phyloP scores from a whole-genome alignment of 2,797 vertebrate species.

The Acrossocheilus wenchowensis region DNA sequence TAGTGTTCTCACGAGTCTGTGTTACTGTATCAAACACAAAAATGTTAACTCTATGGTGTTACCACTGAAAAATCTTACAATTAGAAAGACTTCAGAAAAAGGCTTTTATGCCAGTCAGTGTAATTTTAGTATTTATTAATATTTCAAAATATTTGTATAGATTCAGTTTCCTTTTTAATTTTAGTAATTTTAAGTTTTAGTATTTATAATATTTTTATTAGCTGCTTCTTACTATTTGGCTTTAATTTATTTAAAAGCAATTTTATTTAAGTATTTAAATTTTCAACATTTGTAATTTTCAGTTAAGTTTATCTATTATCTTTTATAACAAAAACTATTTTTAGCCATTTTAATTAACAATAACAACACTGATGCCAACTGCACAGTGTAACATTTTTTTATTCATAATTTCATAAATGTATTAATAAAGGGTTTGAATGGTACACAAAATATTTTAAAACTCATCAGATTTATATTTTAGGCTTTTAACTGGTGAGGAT shows the following conservation, averaged over 20 bases:
- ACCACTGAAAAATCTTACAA: neutral
- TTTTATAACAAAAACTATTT: neutral
- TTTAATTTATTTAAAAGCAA: neutral
- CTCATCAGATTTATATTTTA: neutral
- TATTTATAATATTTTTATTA: neutral
- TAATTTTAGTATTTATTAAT: neutral
- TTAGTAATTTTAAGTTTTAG: neutral
- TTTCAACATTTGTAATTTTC: neutral
- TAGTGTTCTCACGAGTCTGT: constrained; percentile 15
- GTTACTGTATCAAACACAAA: neutral
- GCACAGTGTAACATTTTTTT: neutral
- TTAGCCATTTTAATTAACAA: neutral
- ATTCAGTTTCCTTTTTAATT: neutral
- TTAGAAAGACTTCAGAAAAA: neutral
- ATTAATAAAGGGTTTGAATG: neutral
- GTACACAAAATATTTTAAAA: neutral
- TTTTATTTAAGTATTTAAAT: neutral
- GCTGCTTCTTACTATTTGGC: neutral
- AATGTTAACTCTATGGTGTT: neutral
- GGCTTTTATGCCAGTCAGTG: neutral
- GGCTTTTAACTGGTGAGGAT: neutral
- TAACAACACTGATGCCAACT: neutral
- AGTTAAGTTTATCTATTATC: neutral
- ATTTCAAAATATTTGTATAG: neutral
- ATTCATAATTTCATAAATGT: neutral